phyloP scores from a whole-genome alignment of 2,888 invertebrate genomes.

The Hanleya hanleyi region DNA sequence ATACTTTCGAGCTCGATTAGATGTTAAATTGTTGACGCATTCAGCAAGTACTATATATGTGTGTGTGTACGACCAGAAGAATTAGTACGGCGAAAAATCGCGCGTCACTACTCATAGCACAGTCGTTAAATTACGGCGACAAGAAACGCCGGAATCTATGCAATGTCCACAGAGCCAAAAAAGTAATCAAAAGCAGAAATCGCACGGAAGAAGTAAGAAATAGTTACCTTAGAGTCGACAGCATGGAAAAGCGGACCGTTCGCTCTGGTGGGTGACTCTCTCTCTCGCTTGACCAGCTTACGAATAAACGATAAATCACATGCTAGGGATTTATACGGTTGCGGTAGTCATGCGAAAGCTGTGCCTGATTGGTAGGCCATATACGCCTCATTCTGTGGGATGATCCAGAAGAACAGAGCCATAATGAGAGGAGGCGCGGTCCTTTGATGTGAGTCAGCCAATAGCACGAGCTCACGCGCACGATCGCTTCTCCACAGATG shows the following conservation, averaged over 20 bases:
- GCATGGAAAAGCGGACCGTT: background rate
- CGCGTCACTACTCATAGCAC: too few species aligned
- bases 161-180: background rate
- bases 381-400: background rate
- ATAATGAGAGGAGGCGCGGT: background rate
- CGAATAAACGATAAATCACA: background rate
- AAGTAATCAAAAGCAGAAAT: slow-evolving; percentile 9
- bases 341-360: background rate
- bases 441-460: background rate
- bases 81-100: background rate
- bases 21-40: background rate
- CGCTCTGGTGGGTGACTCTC: slow-evolving; percentile 1
- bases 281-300: slow-evolving; percentile 3
- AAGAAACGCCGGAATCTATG: background rate
- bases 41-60: too few species aligned
- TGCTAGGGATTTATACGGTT: background rate
- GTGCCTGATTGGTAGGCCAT: slow-evolving; percentile 1
- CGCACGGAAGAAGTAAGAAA: slow-evolving; percentile 2
- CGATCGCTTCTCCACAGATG: too few species aligned
- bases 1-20: slow-evolving; percentile 5
- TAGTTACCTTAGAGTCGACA: slow-evolving; percentile 7
- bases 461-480: slow-evolving; percentile 1
- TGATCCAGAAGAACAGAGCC: background rate
- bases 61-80: too few species aligned
- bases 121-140: too few species aligned